Evolutionary conservation across 2,797 vertebrate species (phyloP).

Genomic region (Fringilla coelebs): DNA sequence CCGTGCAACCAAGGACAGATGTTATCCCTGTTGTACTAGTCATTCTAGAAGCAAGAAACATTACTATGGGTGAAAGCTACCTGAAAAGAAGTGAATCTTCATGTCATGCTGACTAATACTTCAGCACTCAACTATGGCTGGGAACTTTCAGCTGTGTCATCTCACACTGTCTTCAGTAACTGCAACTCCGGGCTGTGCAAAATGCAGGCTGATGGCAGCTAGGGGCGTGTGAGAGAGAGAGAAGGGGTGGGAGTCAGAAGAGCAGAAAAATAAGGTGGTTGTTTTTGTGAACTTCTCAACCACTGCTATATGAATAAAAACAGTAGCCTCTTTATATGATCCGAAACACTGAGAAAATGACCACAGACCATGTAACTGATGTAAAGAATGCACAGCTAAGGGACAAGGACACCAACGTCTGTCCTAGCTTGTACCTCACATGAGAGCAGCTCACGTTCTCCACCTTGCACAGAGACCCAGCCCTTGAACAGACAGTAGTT

Average conservation of each 20-base stretch:
- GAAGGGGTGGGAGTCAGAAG: conserved; percentile 35
- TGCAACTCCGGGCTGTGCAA: not conserved
- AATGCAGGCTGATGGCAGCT: not conserved
- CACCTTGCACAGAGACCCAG: not conserved
- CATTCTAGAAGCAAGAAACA: conserved; percentile 68
- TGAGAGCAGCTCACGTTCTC: not conserved
- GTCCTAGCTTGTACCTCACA: fast-evolving
- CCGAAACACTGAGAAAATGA: conserved; percentile 26
- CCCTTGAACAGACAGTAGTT: not conserved
- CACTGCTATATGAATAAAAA: conserved; percentile 54
- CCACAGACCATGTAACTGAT: not conserved
- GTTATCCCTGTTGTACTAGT: conserved; percentile 23
- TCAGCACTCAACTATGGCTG: not conserved
- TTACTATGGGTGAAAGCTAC: conserved; percentile 66
- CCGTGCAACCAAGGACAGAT: not conserved
- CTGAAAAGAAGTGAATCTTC: conserved; percentile 67
- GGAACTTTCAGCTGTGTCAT: conserved; percentile 67
- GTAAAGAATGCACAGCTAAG: not conserved
- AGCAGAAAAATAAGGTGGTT: conserved; percentile 33
- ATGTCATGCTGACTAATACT: conserved; percentile 52
- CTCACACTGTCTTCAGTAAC: conserved; percentile 56
- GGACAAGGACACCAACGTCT: not conserved
- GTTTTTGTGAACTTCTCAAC: conserved; percentile 44
- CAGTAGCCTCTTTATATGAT: conserved; percentile 1
- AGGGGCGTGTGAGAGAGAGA: conserved; percentile 48